Conservation (phyloP, 2,888 invertebrate species). For the Dryococelus australis region DNA sequence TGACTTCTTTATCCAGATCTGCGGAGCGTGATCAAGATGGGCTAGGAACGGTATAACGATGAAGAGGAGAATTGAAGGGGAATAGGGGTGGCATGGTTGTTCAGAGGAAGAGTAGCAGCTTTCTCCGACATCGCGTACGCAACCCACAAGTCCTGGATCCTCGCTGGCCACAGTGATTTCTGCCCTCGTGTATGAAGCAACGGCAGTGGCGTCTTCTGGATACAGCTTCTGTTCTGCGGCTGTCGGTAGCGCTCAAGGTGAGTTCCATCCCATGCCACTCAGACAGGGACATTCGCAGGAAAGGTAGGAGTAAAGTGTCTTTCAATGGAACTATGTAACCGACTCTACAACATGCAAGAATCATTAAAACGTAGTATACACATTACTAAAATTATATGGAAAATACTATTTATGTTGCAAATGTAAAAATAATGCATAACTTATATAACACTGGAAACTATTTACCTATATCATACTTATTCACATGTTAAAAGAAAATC, state of each 20-base stretch:
- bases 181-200: too few relatives aligned
- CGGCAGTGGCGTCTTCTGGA: not conserved
- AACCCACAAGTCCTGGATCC: not conserved
- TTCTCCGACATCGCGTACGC: not conserved
- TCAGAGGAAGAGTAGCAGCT: not conserved
- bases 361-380: too few relatives aligned
- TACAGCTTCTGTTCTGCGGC: not conserved
- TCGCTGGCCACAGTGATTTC: not conserved
- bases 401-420: too few relatives aligned
- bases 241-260: not conserved
- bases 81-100: not conserved
- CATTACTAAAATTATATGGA: too few relatives aligned
- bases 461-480: too few relatives aligned
- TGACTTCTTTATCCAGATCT: not conserved
- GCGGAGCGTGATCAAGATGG: not conserved
- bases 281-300: too few relatives aligned
- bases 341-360: too few relatives aligned
- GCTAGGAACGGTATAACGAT: not conserved
- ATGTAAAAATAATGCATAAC: too few relatives aligned
- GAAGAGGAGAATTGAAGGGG: not conserved
- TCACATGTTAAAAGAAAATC: too few relatives aligned
- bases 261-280: not conserved
- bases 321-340: too few relatives aligned
- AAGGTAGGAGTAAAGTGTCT: too few relatives aligned
- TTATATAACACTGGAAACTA: too few relatives aligned